A percentile compares a stretch with the other conserved stretches of the same genome.
Conservation (phyloP, 2,888 invertebrate species). For the Gnatocerus cornutus region DNA sequence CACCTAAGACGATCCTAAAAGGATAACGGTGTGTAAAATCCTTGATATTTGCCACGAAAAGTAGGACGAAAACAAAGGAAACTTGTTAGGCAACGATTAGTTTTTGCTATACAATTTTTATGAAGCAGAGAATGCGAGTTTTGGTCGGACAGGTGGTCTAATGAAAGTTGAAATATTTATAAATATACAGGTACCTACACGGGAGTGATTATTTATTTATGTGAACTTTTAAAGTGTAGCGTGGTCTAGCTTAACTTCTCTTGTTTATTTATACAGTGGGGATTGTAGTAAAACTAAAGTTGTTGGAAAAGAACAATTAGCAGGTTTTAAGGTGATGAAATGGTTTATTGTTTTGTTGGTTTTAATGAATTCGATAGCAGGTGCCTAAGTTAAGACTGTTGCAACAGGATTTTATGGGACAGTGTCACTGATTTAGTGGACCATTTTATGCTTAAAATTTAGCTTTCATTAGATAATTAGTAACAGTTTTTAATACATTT, state of each 20-base stretch:
- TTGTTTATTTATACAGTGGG: background rate
- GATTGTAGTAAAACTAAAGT: background rate
- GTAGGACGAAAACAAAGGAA: slow-evolving; percentile 37
- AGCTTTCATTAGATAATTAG: too few species aligned
- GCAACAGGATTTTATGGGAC: too few species aligned
- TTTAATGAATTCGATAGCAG: too few species aligned
- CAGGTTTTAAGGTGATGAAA: slow-evolving; percentile 18
- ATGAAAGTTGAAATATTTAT: slow-evolving; percentile 30
- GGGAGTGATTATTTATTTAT: slow-evolving; percentile 12
- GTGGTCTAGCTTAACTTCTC: background rate
- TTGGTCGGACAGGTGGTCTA: slow-evolving; percentile 31
- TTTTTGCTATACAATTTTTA: slow-evolving; percentile 13
- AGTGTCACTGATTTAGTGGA: too few species aligned
- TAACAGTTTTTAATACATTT: too few species aligned
- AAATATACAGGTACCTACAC: slow-evolving; percentile 20
- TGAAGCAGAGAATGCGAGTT: slow-evolving; percentile 26
- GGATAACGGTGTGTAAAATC: slow-evolving; percentile 19
- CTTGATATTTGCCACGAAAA: slow-evolving; percentile 34
- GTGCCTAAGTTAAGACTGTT: too few species aligned
- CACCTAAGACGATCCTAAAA: slow-evolving; percentile 11
- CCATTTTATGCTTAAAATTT: background rate
- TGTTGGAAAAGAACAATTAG: slow-evolving; percentile 10
- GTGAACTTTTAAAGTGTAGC: slow-evolving; percentile 19
- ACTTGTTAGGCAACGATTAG: slow-evolving; percentile 22
- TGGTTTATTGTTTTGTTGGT: too few species aligned